Base-by-base conservation (phyloP, 2,888 invertebrate genomes). In the Pomacea canaliculata region DNA sequence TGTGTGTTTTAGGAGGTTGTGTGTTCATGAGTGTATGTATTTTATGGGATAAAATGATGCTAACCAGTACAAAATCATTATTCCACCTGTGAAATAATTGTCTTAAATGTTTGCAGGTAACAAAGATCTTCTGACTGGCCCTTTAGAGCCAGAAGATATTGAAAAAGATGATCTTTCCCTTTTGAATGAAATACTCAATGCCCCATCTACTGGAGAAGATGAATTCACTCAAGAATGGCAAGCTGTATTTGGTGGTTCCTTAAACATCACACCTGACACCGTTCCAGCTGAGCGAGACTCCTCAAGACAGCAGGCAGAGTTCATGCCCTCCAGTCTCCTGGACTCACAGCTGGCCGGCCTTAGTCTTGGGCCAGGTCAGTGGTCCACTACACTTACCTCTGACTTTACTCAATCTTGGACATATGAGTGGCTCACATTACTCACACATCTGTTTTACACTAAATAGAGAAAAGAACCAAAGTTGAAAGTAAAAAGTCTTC, bases 111-210 rank as follows among this genome's bases (percentile, higher is more conserved):
- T 23, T 69, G 16, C 69, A 74, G 74, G 80, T 75, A 79, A 82
- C n/a, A 82, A 83, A 78, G 91, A 91, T 81, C 85, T 91, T 69
- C 83, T 92, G 66, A 86, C 89, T 37, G 90, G 89, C 37, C 86
- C 90, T 70, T 78, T 87, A 62, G 85, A 88, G 70, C 48, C 68
- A 46, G 88, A 88, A 70, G 90, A 91, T 76, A 74, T 83, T 7
- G 90, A 91, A 71, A 91, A 90, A 80, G 91, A 91, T 83, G 91
- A 92, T 80, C 87, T 91, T 85, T 86, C 89, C 8, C 84, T 92
- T 71, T 85, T 92, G 73, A 91, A 91, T 78, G 92, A 92, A 82
- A 91, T 92, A 73, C 86, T 92, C 60, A 90, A 90, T 71, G 87
- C 88, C 5, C 88, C 91, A 0, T 86, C 88, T 13, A 83, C 83